phyloP scores from a whole-genome alignment of 2,113 vertebrate species.

The Chamaetylas fuelleborni region DNA sequence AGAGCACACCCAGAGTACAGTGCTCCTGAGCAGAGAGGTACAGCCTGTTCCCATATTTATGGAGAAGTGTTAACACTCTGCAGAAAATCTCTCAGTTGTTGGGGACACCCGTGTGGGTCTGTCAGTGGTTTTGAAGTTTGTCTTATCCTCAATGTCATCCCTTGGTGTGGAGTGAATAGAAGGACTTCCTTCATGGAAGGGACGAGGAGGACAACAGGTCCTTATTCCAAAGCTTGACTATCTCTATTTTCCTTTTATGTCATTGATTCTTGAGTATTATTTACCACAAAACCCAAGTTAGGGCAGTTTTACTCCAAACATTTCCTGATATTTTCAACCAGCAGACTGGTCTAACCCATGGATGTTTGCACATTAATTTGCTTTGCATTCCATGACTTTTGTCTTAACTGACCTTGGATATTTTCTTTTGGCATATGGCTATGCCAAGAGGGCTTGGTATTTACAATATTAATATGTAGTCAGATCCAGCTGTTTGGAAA shows the following conservation, averaged over 20 bases:
- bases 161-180: neutral
- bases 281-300: neutral
- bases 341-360: neutral
- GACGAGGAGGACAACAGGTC: neutral
- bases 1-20: neutral
- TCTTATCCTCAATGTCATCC: neutral
- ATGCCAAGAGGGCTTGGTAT: neutral
- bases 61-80: neutral
- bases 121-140: neutral
- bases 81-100: neutral
- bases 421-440: neutral
- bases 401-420: neutral
- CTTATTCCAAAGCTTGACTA: neutral
- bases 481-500: neutral
- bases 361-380: neutral
- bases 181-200: neutral
- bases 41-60: neutral
- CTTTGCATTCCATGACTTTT: neutral
- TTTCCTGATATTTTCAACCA: neutral
- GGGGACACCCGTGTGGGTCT: neutral
- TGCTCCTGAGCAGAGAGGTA: neutral
- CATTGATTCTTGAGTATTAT: neutral
- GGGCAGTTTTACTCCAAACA: neutral
- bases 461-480: neutral
- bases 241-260: neutral